phyloP scores from a whole-genome alignment of 2,888 invertebrate species.

The Teleiodes luculella region DNA sequence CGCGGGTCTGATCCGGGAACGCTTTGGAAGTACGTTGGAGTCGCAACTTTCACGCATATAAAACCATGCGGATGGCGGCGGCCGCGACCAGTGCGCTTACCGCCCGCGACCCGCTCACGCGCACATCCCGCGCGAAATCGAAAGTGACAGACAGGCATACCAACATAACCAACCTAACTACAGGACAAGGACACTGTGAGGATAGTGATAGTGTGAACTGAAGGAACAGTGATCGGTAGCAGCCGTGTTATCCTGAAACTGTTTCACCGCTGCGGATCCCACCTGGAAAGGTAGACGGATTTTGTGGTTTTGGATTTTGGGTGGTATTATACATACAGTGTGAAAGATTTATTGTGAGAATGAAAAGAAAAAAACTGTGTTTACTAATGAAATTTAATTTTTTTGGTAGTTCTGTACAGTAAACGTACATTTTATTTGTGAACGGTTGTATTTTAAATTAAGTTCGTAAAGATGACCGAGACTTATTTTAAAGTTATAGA shows the following conservation, averaged over 20 bases:
- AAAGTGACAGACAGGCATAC: slow-evolving; percentile 51
- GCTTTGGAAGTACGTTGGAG: slow-evolving; percentile 35
- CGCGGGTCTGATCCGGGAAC: slow-evolving; percentile 65
- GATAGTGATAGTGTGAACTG: slow-evolving; percentile 62
- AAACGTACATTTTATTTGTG: no score
- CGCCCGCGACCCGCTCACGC: slow-evolving; percentile 38
- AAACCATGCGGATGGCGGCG: slow-evolving; percentile 54
- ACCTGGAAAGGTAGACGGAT: slow-evolving; percentile 65
- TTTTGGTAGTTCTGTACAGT: no score
- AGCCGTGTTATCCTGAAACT: slow-evolving; percentile 72
- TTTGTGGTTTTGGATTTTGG: slow-evolving; percentile 41
- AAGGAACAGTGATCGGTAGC: slow-evolving; percentile 72
- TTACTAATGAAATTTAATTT: background rate
- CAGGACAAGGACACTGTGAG: slow-evolving; percentile 42
- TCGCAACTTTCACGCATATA: slow-evolving; percentile 75
- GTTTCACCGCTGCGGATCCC: slow-evolving; percentile 57
- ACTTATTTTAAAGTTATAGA: no score
- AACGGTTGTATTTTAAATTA: no score
- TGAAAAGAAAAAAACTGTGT: background rate
- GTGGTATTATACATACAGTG: slow-evolving; percentile 15
- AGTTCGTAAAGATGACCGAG: no score
- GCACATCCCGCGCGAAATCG: slow-evolving; percentile 51
- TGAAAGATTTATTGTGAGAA: slow-evolving; percentile 8
- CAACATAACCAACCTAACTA: slow-evolving; percentile 24
- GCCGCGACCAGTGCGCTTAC: slow-evolving; percentile 67